Percentiles rank a stretch among this genome's conserved stretches.
These are phyloP conservation scores for Invenusta paracnida DNA, from an alignment of 2,888 invertebrate species.

Conservation along the genomic window DNA sequence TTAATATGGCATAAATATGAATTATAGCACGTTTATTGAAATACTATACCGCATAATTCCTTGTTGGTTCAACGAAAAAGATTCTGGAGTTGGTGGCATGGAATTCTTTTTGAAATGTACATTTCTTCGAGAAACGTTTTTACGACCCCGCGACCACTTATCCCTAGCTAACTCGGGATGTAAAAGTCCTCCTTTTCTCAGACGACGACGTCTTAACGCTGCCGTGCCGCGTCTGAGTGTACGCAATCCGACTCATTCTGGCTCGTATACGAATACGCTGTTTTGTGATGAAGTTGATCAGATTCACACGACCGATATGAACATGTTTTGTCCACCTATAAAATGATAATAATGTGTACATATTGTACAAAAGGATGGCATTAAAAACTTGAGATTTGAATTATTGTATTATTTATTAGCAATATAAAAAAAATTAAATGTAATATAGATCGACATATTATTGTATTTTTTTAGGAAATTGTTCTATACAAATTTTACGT, in stretches of 20 bases:
- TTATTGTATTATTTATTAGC: no score
- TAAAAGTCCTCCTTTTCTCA: background rate
- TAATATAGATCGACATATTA: no score
- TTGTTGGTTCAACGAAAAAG: no score
- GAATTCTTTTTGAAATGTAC: background rate
- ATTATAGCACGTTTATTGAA: no score
- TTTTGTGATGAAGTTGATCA: background rate
- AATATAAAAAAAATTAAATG: no score
- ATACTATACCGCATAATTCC: no score
- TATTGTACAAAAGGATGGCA: no score
- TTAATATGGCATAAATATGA: no score
- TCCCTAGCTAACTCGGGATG: background rate
- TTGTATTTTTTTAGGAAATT: no score
- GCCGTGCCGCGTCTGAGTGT: background rate
- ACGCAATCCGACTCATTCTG: background rate
- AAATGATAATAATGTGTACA: background rate
- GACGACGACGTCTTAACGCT: background rate
- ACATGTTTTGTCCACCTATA: background rate
- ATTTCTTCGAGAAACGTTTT: background rate
- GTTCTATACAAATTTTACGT: no score
- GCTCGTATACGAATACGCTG: background rate
- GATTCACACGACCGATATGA: background rate
- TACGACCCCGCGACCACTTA: background rate
- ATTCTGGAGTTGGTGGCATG: background rate
- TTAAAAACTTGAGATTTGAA: no score